Evolutionary conservation across 2,888 invertebrate species (phyloP).

Genomic region (Operophtera brumata): DNA sequence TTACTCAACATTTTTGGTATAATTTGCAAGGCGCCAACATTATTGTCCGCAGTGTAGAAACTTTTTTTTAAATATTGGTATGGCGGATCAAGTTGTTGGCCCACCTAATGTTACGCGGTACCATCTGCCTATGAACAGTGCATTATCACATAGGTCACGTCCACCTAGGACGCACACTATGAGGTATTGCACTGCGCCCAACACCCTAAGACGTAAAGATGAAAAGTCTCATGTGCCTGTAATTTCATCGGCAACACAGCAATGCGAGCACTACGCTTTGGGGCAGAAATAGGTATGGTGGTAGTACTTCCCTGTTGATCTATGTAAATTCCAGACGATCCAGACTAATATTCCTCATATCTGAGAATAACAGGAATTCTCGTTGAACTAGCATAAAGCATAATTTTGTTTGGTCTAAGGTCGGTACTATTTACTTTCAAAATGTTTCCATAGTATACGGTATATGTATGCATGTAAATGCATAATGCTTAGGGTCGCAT

Average conservation of each 20-base stretch:
- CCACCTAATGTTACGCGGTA: no score
- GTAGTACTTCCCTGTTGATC: slow-evolving; percentile 31
- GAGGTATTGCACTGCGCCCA: no score
- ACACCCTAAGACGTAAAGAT: no score
- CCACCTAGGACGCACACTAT: no score
- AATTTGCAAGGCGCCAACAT: slow-evolving; percentile 30
- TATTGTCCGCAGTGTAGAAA: slow-evolving; percentile 24
- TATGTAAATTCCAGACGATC: slow-evolving; percentile 29
- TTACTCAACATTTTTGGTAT: slow-evolving; percentile 20
- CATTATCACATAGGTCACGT: no score
- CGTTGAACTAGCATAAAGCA: slow-evolving; percentile 19
- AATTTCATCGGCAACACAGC: no score
- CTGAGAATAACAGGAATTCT: slow-evolving; percentile 17
- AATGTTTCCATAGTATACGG: slow-evolving; percentile 20
- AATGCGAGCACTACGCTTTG: no score
- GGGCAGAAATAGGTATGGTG: no score
- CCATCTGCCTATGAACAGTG: no score
- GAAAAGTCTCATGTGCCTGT: no score
- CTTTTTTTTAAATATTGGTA: no score
- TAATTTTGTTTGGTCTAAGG: slow-evolving; percentile 15
- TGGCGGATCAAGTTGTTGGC: no score
- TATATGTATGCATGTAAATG: slow-evolving; percentile 25
- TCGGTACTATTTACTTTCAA: slow-evolving; percentile 22
- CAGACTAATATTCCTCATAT: slow-evolving; percentile 24
- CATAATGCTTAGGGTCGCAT: slow-evolving; percentile 26